A percentile compares a stretch with the other conserved stretches of the same genome.
These are phyloP conservation scores for Bathynomus jamesi DNA, from an alignment of 1,140 invertebrate genomes.

Conservation along the genomic window DNA sequence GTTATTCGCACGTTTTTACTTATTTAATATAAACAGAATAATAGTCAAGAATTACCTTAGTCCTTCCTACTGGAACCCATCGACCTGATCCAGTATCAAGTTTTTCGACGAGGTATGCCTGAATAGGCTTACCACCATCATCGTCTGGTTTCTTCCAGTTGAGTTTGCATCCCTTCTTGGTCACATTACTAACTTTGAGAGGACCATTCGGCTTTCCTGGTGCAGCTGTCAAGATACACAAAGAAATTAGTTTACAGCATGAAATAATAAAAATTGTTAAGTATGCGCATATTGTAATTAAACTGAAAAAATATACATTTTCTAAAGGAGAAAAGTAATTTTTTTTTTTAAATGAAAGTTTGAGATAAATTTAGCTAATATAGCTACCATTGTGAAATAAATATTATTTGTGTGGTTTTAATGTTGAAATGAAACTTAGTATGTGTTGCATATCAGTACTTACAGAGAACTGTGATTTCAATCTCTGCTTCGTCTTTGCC, in stretches of 20 bases:
- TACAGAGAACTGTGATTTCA: slow-evolving; percentile 81
- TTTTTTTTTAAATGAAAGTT: too few species aligned
- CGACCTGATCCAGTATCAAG: slow-evolving; percentile 85
- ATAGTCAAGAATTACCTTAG: slow-evolving; percentile 43
- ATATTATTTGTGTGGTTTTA: too few species aligned
- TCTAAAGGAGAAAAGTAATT: too few species aligned
- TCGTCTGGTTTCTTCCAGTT: slow-evolving; percentile 97
- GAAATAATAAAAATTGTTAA: too few species aligned
- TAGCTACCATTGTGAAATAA: too few species aligned
- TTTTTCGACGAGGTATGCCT: slow-evolving; percentile 94
- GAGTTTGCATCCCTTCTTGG: slow-evolving; percentile 82
- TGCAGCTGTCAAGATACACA: slow-evolving; percentile 49
- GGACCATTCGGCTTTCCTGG: slow-evolving; percentile 81
- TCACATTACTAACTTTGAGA: slow-evolving; percentile 84
- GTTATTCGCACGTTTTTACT: slow-evolving; percentile 41
- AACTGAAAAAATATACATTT: too few species aligned
- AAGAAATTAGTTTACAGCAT: too few species aligned
- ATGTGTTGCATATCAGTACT: too few species aligned
- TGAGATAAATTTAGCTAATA: too few species aligned
- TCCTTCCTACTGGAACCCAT: slow-evolving; percentile 84
- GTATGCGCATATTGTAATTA: too few species aligned
- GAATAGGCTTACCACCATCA: slow-evolving; percentile 94
- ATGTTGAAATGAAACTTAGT: too few species aligned
- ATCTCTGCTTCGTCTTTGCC: slow-evolving; percentile 89
- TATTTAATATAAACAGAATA: too few species aligned